These are phyloP conservation scores for Pogonomyrmex barbatus DNA, from an alignment of 1,140 invertebrate species.

Conservation along the genomic window DNA sequence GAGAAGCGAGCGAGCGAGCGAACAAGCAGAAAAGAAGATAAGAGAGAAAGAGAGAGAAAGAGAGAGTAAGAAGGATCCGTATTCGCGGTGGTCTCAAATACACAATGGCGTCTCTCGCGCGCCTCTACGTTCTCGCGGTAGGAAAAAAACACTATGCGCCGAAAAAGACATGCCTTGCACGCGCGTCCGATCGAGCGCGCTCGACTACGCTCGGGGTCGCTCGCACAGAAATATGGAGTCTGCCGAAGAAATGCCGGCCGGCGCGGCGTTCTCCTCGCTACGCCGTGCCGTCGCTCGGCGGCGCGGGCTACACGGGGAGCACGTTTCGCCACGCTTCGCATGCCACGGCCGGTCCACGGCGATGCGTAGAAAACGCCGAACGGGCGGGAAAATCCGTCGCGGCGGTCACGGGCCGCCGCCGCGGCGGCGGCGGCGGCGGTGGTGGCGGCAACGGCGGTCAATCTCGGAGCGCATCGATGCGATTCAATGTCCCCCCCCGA, in stretches of 20 bases:
- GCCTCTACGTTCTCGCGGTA: constrained; percentile 1
- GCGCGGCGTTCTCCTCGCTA: constrained; percentile 75
- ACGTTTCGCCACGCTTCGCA: not conserved
- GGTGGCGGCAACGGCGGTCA: not conserved
- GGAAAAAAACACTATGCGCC: constrained; percentile 51
- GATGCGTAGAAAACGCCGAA: constrained; percentile 26
- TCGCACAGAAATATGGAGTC: constrained; percentile 51
- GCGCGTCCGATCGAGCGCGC: constrained; percentile 42
- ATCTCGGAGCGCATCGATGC: constrained; percentile 39
- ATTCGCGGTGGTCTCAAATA: constrained; percentile 66
- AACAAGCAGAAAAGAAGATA: not conserved
- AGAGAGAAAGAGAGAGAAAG: not conserved
- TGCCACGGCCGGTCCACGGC: not conserved
- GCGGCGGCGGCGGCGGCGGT: not conserved
- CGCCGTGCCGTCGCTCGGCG: constrained; percentile 59
- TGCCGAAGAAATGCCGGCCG: constrained; percentile 79
- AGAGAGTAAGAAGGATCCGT: constrained; percentile 28
- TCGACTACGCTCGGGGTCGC: not conserved
- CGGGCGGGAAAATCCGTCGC: constrained; percentile 40
- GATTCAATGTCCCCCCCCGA: constrained; percentile 21
- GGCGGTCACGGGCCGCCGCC: not conserved
- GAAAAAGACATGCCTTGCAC: constrained; percentile 10
- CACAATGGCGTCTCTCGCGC: constrained; percentile 75
- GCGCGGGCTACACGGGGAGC: not conserved
- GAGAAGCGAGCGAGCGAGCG: constrained; percentile 19